A percentile compares a stretch with the other conserved stretches of the same genome.
Evolutionary conservation across 2,797 vertebrate genomes (phyloP).

Genomic region (Oceanodroma leucorhoa): DNA sequence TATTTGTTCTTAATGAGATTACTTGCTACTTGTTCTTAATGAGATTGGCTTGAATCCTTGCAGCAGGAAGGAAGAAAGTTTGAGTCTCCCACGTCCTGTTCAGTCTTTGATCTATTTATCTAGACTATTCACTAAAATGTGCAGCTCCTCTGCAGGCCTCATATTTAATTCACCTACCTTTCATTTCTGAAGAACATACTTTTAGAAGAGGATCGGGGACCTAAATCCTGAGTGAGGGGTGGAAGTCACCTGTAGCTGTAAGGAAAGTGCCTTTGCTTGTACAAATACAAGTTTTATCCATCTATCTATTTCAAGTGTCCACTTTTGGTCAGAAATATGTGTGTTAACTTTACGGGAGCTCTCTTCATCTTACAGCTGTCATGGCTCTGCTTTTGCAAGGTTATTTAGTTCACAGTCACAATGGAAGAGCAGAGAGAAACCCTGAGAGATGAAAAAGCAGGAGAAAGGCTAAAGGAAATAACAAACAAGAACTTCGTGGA

Average conservation of each 20-base stretch:
- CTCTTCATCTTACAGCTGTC: background rate
- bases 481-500: background rate
- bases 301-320: background rate
- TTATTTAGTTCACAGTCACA: background rate
- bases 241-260: background rate
- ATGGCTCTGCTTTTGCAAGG: background rate
- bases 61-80: background rate
- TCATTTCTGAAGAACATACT: background rate
- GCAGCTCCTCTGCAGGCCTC: background rate
- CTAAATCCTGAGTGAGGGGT: background rate
- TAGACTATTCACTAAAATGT: background rate
- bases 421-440: background rate
- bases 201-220: background rate
- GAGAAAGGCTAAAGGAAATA: background rate
- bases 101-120: background rate
- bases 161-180: background rate
- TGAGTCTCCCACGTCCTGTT: accelerated
- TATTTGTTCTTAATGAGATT: background rate
- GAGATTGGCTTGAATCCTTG: background rate
- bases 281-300: background rate
- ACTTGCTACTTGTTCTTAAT: background rate
- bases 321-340: background rate
- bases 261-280: background rate
- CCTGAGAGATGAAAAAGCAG: background rate
- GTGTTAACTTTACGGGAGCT: background rate